Evolutionary conservation across 2,797 vertebrate species (phyloP).

Genomic region (Lacerta agilis): DNA sequence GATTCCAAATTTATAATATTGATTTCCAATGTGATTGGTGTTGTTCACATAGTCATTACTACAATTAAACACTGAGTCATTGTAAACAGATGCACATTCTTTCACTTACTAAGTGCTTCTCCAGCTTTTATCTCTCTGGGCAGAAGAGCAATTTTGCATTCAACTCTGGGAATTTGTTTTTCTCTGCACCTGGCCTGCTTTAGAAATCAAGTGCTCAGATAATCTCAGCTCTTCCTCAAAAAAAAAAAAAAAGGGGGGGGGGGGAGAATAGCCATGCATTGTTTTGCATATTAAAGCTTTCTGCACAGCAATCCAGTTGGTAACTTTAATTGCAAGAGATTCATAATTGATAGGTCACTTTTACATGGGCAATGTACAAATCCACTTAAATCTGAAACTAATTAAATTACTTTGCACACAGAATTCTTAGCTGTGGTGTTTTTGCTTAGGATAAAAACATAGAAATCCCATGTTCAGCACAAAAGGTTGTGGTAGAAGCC

Average conservation of each 20-base stretch:
- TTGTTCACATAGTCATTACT: conserved; percentile 56
- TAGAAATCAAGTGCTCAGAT: conserved; percentile 53
- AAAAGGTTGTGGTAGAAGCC: conserved; percentile 3
- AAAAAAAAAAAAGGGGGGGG: conserved; percentile 18
- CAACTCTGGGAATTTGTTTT: conserved; percentile 51
- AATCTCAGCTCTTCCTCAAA: conserved; percentile 41
- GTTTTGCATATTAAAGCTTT: conserved; percentile 25
- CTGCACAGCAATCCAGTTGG: conserved; percentile 8
- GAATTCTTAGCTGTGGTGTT: neutral
- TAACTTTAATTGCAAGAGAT: conserved; percentile 19
- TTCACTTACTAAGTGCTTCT: conserved; percentile 49
- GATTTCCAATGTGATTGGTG: conserved; percentile 64
- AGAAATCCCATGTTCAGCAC: conserved; percentile 7
- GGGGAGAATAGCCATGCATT: conserved; percentile 16
- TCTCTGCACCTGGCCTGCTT: conserved; percentile 56
- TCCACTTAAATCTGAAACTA: neutral
- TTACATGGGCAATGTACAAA: conserved; percentile 9
- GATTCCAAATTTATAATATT: conserved; percentile 65
- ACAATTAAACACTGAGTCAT: conserved; percentile 60
- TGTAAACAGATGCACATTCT: conserved; percentile 61
- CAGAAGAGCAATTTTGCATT: conserved; percentile 44
- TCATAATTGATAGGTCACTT: conserved; percentile 11
- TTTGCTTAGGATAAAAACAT: neutral
- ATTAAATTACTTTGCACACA: neutral
- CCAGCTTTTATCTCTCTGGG: conserved; percentile 37